Evolutionary conservation across 1,140 invertebrate species (phyloP).

Genomic region (Drosophila auraria): DNA sequence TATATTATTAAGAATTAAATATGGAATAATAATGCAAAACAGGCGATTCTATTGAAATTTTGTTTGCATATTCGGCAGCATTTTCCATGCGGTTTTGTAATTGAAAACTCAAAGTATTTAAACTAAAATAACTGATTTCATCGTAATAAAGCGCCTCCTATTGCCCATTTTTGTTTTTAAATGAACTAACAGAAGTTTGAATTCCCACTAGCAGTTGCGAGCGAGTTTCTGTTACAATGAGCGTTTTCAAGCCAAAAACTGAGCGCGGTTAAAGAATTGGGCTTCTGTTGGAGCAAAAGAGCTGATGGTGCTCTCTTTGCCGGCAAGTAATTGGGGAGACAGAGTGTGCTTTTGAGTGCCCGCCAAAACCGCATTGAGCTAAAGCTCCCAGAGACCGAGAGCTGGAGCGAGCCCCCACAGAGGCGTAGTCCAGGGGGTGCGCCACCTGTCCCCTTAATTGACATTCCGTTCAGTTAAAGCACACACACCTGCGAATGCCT

Average conservation of each 20-base stretch:
- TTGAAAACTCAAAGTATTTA: too few species aligned
- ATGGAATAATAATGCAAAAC: too few species aligned
- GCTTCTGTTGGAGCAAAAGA: conserved; percentile 6
- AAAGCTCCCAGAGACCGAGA: conserved; percentile 24
- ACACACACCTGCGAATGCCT: not conserved
- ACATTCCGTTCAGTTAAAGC: conserved; percentile 1
- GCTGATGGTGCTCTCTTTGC: conserved; percentile 31
- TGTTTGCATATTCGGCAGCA: too few species aligned
- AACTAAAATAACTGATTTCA: too few species aligned
- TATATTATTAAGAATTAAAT: too few species aligned
- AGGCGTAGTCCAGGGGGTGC: conserved; percentile 25
- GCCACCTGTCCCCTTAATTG: conserved; percentile 9
- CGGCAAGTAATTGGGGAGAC: conserved; percentile 46
- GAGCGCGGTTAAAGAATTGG: conserved; percentile 33
- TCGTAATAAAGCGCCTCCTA: too few species aligned
- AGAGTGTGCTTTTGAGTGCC: conserved; percentile 52
- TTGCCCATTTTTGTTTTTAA: too few species aligned
- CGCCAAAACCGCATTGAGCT: conserved; percentile 66
- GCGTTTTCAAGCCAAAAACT: conserved; percentile 48
- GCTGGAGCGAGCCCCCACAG: conserved; percentile 38
- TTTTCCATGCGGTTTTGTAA: too few species aligned
- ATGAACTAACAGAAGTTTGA: too few species aligned
- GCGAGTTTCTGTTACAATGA: not conserved
- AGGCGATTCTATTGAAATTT: too few species aligned
- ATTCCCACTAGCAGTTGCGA: not conserved